A percentile compares a stretch with the other conserved stretches of the same genome.
phyloP scores from a whole-genome alignment of 2,888 invertebrate species.

The Volucella bombylans region DNA sequence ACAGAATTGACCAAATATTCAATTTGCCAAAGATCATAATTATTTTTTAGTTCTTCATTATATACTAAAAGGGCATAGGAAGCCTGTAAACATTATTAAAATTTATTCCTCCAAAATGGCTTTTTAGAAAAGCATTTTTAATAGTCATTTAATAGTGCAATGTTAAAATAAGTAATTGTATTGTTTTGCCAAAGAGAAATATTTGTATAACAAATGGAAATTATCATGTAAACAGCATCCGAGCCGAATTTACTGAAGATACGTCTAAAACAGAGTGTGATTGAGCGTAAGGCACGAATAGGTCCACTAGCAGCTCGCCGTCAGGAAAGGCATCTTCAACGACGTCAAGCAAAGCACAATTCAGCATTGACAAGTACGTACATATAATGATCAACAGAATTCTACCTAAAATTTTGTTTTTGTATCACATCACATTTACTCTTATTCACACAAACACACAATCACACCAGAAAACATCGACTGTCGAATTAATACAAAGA shows the following conservation, averaged over 20 bases:
- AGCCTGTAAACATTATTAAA: too few relatives aligned
- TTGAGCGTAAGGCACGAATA: conserved; percentile 91
- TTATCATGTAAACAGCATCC: conserved; percentile 87
- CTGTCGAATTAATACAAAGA: conserved; percentile 69
- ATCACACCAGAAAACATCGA: conserved; percentile 28
- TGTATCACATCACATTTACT: conserved; percentile 28
- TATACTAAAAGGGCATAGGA: too few relatives aligned
- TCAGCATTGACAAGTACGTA: conserved; percentile 83
- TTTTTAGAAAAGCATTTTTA: too few relatives aligned
- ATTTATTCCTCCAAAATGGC: too few relatives aligned
- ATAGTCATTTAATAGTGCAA: too few relatives aligned
- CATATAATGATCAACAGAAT: conserved; percentile 39
- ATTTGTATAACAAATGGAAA: conserved; percentile 69
- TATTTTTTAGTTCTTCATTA: too few relatives aligned
- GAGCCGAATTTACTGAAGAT: conserved; percentile 98
- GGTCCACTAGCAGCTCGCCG: conserved; percentile 94
- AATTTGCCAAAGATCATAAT: too few relatives aligned
- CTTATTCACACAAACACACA: conserved; percentile 33
- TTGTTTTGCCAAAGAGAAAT: conserved; percentile 21
- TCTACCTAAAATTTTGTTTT: conserved; percentile 26
- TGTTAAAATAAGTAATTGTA: conserved; percentile 25
- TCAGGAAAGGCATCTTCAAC: conserved; percentile 88
- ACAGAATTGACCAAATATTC: too few relatives aligned
- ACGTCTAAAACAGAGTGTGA: conserved; percentile 96
- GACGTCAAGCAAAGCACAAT: conserved; percentile 83